Evolutionary conservation across 2,113 vertebrate genomes (phyloP).

Genomic region (Pogonocichla stellata): DNA sequence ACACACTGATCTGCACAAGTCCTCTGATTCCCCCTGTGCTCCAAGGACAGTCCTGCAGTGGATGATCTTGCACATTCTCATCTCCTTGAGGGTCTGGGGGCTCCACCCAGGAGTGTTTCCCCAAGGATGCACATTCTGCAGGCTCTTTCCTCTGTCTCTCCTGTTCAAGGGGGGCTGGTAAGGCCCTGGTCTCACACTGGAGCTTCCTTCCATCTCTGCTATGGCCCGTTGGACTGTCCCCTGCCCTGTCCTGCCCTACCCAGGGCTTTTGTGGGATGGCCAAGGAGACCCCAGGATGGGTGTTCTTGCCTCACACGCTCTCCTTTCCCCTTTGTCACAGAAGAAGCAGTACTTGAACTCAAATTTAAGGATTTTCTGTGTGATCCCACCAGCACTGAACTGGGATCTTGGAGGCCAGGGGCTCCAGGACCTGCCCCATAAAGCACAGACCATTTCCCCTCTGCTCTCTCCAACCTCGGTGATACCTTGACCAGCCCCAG

Average conservation of each 20-base stretch:
- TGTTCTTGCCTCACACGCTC: not conserved
- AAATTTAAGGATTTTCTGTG: not conserved
- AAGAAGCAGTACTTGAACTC: slow-evolving; percentile 2
- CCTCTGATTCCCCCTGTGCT: not conserved
- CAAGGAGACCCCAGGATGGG: not conserved
- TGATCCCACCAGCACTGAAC: not conserved
- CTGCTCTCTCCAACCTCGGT: not conserved
- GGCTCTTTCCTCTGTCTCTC: not conserved
- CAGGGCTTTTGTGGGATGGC: not conserved
- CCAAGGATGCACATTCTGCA: not conserved
- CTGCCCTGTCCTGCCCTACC: not conserved
- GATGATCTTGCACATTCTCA: not conserved
- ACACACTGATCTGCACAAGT: not conserved
- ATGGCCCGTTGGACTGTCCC: accelerated
- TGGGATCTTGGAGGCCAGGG: not conserved
- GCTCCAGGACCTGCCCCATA: not conserved
- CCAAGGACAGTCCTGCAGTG: not conserved
- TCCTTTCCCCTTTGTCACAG: not conserved
- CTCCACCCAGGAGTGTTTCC: not conserved
- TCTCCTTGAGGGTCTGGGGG: not conserved
- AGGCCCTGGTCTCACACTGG: not conserved
- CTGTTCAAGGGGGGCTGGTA: not conserved
- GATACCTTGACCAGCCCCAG: not conserved
- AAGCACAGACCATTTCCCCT: not conserved
- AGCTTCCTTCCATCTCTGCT: not conserved